Evolutionary conservation across 2,797 vertebrate species (phyloP), one percentile per base, ranked within the genome.

Genomic region (Aplochiton taeniatus): DNA sequence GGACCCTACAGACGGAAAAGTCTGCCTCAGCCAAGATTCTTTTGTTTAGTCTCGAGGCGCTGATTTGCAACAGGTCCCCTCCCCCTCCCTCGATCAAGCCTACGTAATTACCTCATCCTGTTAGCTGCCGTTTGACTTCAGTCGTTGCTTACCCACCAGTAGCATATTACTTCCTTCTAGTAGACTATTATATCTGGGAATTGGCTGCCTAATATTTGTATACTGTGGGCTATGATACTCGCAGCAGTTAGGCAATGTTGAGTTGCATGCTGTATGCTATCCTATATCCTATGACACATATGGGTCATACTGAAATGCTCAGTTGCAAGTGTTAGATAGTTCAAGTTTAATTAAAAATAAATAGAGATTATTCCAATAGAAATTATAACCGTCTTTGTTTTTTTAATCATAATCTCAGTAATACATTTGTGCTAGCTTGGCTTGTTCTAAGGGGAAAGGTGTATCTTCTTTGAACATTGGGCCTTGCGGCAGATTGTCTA

Each of bases 11-110:
- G 84, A 89, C 90, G 89, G 79, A 77, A 84, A 51, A 52, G 67
- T n/a, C n/a, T 47, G 12, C 80, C 79, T 74, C 79, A 82, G 87
- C 55, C 84, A 65, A 54, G 88, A 78, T 91, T 93, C 92, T 92
- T 93, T 93, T 93, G 92, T 93, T 93, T 90, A 90, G 91, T 91
- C 92, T 93, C 85, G 89, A 91, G 90, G 88, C 87, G 86, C 84
- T 86, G 91, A 90, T 90, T 92, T 91, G 90, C 92, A 93, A 93
- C 92, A 93, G 91, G 92, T 93, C 85, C 88, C 86, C 85, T 84
- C 71, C 65, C 54, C 63, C 62, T 51, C 48, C 71, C 73, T 61
- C 65, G 49, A 71, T 65, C 77, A 75, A 81, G 74, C 79, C 89
- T 83, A 82, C 88, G 86, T 89, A 90, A 89, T 89, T 88, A 89